Conservation (phyloP, 2,888 invertebrate species). For the Tridacna gigas region DNA sequence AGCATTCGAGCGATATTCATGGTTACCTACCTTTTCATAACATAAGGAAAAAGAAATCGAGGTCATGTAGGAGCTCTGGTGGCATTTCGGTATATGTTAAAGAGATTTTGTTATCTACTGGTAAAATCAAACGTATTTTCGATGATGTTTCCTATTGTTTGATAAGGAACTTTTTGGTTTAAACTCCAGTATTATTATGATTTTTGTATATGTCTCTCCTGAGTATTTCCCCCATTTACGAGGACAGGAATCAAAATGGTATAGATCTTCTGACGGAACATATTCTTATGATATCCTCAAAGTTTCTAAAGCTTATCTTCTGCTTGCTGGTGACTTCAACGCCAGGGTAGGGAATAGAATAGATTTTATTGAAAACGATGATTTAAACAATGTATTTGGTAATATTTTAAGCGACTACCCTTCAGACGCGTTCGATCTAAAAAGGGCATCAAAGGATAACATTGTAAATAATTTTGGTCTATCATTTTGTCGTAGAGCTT, state of each 20-base stretch:
- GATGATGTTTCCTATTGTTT: not conserved
- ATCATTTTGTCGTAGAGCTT: no score
- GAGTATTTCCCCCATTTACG: not conserved
- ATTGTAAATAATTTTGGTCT: not conserved
- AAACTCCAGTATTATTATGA: not conserved
- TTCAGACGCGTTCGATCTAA: not conserved
- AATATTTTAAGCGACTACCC: not conserved
- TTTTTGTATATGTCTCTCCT: not conserved
- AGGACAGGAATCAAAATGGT: not conserved
- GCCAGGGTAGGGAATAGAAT: not conserved
- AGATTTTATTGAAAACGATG: constrained; percentile 6
- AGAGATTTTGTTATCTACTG: not conserved
- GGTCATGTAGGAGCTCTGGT: not conserved
- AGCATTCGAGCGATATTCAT: not conserved
- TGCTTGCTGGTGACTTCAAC: not conserved
- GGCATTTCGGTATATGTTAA: not conserved
- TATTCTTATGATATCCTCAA: not conserved
- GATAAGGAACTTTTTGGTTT: not conserved
- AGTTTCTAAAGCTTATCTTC: not conserved
- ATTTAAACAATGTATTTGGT: not conserved
- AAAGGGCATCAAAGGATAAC: not conserved
- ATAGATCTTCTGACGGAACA: not conserved
- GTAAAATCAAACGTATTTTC: not conserved
- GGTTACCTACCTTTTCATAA: not conserved
- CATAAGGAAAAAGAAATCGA: not conserved